A percentile compares a stretch with the other conserved stretches of the same genome.
These are phyloP conservation scores for Hozukius guyotensis DNA, from an alignment of 2,797 vertebrate species.

Conservation along the genomic window DNA sequence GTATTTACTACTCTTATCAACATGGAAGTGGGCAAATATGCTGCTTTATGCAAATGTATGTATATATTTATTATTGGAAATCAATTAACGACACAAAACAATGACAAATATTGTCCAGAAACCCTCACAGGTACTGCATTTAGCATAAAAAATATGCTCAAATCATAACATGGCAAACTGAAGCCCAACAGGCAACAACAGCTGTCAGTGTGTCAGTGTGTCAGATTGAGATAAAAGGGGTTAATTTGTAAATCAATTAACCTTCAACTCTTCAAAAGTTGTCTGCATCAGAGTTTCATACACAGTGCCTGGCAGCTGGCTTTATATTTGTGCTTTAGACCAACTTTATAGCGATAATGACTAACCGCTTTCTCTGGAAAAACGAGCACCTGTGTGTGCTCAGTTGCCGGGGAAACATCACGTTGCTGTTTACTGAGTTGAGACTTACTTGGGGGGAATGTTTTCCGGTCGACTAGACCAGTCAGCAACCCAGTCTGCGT, in stretches of 20 bases:
- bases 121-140: too few species aligned
- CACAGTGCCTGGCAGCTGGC: not conserved
- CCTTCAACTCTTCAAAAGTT: not conserved
- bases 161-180: too few species aligned
- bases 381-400: slow-evolving; percentile 21
- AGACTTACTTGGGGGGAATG: slow-evolving; percentile 93
- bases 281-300: not conserved
- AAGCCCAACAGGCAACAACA: too few species aligned
- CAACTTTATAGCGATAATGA: not conserved
- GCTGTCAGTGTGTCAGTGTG: too few species aligned
- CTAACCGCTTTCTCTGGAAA: not conserved
- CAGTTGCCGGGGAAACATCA: slow-evolving; percentile 23
- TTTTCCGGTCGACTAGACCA: slow-evolving; percentile 99
- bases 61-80: too few species aligned
- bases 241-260: not conserved
- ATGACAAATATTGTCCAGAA: too few species aligned
- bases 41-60: too few species aligned
- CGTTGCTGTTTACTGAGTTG: slow-evolving; percentile 24
- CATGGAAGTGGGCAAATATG: too few species aligned
- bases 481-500: slow-evolving; percentile 94
- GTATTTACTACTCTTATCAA: too few species aligned
- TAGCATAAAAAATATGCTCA: too few species aligned
- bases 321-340: not conserved
- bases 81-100: too few species aligned
- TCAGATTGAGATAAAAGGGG: not conserved